Base-by-base conservation (phyloP, 2,797 vertebrate species). In the Fistularia commersonii region DNA sequence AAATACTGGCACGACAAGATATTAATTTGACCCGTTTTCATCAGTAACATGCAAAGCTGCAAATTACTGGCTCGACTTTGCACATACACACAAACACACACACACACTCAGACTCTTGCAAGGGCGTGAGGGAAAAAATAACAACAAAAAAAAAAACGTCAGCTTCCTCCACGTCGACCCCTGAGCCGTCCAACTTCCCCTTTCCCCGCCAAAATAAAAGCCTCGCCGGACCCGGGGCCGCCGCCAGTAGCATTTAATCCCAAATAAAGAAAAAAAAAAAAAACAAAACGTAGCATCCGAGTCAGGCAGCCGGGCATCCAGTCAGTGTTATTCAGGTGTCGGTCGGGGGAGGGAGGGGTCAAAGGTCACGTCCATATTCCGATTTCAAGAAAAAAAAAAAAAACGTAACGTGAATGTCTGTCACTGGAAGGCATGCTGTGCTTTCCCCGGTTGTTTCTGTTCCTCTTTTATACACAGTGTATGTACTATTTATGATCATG, bases 341-440 rank as follows among this genome's bases (percentile, higher is more conserved):
- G 31, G 41, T 48, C n/a, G 36, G 62, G 48, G 59, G 38, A 1
- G 2, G 38, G 1, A 0, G n/a, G n/a, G n/a, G n/a, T n/a, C n/a
- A n/a, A n/a, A n/a, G n/a, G n/a, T n/a, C n/a, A n/a, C 70, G 71
- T 74, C 52, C 12, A 53, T 67, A 44, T 57, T 69, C 57, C 59
- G 57, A 70, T 65, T 55, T 59, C 58, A 57, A 59, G 44, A 58
- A 57, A 35, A 38, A 32, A 41, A 12, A 46, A 11, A 39, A n/a
- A n/a, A n/a, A n/a, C n/a, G n/a, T n/a, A 74, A 76, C 65, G 73
- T 87, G 84, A 89, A 89, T 88, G 86, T 87, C 64, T 57, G 79
- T 88, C 84, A 89, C 85, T 88, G 86, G 87, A 88, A 86, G 66
- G 87, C 87, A 88, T 87, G 84, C 74, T 85, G 44, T 74, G 79